Evolutionary conservation across 2,888 invertebrate genomes (phyloP), one percentile per base, ranked within the genome.

Genomic region (Shargacucullia verbasci): DNA sequence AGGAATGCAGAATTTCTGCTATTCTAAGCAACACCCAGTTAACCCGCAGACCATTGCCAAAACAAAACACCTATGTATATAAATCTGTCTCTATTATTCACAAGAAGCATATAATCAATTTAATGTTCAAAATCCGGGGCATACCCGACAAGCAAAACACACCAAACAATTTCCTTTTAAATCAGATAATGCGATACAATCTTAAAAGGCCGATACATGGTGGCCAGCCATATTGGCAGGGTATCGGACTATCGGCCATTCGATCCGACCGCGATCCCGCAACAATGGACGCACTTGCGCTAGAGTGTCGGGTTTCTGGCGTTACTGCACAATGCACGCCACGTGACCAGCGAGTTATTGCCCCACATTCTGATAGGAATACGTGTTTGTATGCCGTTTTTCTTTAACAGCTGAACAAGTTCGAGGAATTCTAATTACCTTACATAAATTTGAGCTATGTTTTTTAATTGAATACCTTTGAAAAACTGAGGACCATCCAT

Each of bases 251-350:
- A 67, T 67, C 66, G 52, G 57, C 45, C 54, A 80, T 71, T 67
- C 69, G 77, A 80, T 78, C 73, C 69, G 63, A 79, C 75, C 78
- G 73, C 77, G 62, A 58, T 50, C 50, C 53, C 64, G 59, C 68
- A 63, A 78, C 74, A 79, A 76, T 78, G 74, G 73, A 52, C 67
- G 71, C 76, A 79, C 79, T 78, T 73, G 75, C 61, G 54, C 63
- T 40, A 49, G 44, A 39, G 53, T 29, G 7, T 73, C 64, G 67
- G 58, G 60, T 81, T 75, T 65, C 79, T 53, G 47, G 59, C 55
- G 55, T 34, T 47, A 31, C 52, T 41, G 59, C 63, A 73, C 70
- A 70, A 64, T 73, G 59, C 52, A 49, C 44, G 20, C 63, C 74
- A 73, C 71, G 73, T 73, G 71, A 73, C 57, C 57, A 40, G 15